Evolutionary conservation across 2,888 invertebrate species (phyloP).

Genomic region (Microctonus brassicae): DNA sequence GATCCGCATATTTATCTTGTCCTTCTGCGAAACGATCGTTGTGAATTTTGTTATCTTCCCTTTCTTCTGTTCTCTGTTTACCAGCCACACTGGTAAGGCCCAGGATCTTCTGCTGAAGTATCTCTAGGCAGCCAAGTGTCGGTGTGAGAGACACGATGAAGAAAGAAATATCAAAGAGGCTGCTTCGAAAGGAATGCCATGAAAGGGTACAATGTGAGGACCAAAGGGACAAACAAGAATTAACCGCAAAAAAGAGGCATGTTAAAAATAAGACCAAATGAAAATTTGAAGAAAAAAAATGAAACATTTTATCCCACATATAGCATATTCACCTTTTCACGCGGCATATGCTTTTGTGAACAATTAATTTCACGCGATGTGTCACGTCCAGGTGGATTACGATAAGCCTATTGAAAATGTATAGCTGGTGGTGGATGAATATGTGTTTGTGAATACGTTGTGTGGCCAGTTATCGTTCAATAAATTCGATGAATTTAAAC

Average conservation of each 20-base stretch:
- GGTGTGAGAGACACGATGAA: conserved; percentile 5
- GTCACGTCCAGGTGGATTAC: conserved; percentile 28
- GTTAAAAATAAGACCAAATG: conserved; percentile 8
- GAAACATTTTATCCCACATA: not conserved
- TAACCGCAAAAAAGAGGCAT: conserved; percentile 7
- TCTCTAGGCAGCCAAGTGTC: conserved; percentile 26
- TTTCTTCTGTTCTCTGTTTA: conserved; percentile 29
- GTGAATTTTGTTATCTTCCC: conserved; percentile 43
- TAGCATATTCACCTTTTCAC: not conserved
- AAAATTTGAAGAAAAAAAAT: not conserved
- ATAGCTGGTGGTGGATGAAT: conserved; percentile 3
- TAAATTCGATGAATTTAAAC: conserved; percentile 61
- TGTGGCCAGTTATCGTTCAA: conserved; percentile 46
- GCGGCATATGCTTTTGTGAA: conserved; percentile 22
- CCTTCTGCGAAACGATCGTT: conserved; percentile 53
- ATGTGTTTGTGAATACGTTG: not conserved
- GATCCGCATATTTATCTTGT: conserved; percentile 48
- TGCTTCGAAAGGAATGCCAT: conserved; percentile 16
- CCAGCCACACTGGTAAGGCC: not conserved
- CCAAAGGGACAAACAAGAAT: conserved; percentile 15
- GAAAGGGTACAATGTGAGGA: conserved; percentile 12
- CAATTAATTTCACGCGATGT: conserved; percentile 32
- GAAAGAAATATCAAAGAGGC: not conserved
- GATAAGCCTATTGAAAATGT: conserved; percentile 20
- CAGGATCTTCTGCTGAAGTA: not conserved